phyloP scores from a whole-genome alignment of 2,797 vertebrate genomes.

The Myotis planiceps region DNA sequence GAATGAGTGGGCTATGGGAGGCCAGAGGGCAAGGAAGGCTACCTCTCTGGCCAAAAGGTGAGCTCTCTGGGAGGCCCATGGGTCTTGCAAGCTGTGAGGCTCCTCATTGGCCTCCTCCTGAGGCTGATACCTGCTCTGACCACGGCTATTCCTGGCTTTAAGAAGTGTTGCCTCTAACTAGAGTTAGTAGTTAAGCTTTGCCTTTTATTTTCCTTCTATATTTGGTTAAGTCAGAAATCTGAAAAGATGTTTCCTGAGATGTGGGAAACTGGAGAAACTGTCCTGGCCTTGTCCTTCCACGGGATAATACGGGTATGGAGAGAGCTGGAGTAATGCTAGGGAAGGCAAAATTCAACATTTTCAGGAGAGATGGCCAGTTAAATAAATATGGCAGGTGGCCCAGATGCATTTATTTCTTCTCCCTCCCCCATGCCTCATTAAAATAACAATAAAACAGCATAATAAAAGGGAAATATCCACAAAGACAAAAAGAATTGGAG shows the following conservation, averaged over 20 bases:
- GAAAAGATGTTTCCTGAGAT: not conserved
- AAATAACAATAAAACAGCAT: not conserved
- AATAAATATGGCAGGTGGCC: not conserved
- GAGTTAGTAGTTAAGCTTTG: not conserved
- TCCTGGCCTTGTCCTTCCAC: not conserved
- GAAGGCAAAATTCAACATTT: not conserved
- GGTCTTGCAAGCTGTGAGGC: not conserved
- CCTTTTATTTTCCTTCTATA: not conserved
- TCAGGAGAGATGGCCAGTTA: not conserved
- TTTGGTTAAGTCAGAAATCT: not conserved
- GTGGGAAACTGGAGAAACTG: not conserved
- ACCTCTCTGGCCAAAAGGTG: not conserved
- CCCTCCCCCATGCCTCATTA: not conserved
- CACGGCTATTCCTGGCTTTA: not conserved
- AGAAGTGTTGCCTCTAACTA: not conserved
- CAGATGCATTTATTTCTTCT: not conserved
- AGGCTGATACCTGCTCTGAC: too few species aligned
- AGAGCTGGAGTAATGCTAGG: not conserved
- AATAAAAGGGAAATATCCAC: not conserved
- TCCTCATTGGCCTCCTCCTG: not conserved
- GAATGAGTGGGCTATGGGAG: not conserved
- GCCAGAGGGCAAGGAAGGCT: not conserved
- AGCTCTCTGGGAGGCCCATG: not conserved
- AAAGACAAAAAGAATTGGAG: not conserved
- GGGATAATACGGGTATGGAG: rapidly evolving